A percentile compares a stretch with the other conserved stretches of the same genome.
Evolutionary conservation across 1,140 invertebrate genomes (phyloP).

Genomic region (Paramacrobiotus metropolitanus): DNA sequence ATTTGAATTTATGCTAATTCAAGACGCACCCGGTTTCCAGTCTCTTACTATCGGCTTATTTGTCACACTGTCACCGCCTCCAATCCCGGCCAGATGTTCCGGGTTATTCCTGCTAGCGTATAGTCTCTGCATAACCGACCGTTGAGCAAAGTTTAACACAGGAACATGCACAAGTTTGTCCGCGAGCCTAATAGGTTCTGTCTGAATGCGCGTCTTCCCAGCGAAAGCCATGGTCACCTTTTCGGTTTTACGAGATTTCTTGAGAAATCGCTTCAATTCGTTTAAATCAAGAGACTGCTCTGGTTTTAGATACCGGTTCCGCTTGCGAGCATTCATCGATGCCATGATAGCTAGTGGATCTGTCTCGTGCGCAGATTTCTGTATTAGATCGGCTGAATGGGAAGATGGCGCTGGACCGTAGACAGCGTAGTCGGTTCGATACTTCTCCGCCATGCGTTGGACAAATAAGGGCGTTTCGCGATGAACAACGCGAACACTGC

Average conservation of each 20-base stretch:
- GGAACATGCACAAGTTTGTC: neutral
- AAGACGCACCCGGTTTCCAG: no score
- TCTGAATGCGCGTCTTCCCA: neutral
- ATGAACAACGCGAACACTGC: no score
- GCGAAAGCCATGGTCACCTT: neutral
- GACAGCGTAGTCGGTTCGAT: neutral
- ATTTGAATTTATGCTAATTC: neutral
- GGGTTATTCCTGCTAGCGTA: neutral
- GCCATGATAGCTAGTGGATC: neutral
- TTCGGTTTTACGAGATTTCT: neutral
- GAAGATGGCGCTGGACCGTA: neutral
- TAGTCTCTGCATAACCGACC: neutral
- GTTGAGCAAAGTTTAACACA: neutral
- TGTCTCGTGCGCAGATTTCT: neutral
- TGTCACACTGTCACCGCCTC: neutral
- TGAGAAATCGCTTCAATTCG: neutral
- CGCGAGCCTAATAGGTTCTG: neutral
- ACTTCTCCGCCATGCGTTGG: neutral
- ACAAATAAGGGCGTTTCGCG: neutral
- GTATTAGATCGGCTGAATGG: neutral
- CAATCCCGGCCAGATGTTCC: neutral
- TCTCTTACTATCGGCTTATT: neutral
- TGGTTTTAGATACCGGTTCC: neutral
- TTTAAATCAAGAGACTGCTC: neutral
- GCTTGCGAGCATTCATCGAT: neutral